Percentiles rank a stretch among this genome's conserved stretches.
Conservation (phyloP, 2,888 invertebrate genomes). For the Cenopis cana region DNA sequence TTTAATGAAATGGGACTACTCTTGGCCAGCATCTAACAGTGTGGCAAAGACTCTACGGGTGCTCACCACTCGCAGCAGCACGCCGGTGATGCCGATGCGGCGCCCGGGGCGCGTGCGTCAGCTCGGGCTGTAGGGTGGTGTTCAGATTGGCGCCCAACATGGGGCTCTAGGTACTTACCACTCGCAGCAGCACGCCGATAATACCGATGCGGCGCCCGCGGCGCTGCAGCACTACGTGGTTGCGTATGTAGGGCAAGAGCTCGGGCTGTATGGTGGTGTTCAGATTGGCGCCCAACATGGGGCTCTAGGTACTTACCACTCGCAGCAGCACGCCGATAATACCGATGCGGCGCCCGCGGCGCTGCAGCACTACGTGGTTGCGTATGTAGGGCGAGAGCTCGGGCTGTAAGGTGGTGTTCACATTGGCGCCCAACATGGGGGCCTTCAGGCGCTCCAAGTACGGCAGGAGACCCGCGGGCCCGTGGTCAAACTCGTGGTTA, state of each 20-base stretch:
- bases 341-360: conserved; percentile 88
- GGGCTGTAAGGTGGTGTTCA: conserved; percentile 89
- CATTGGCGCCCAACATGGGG: conserved; percentile 90
- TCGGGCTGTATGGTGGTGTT: conserved; percentile 87
- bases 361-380: conserved; percentile 87
- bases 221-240: conserved; percentile 87
- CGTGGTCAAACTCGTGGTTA: conserved; percentile 95
- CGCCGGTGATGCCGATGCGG: neutral
- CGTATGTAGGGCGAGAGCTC: conserved; percentile 85
- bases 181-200: conserved; percentile 87
- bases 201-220: conserved; percentile 89
- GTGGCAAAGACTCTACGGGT: neutral
- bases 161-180: conserved; percentile 50
- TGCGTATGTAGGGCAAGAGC: conserved; percentile 85
- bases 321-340: conserved; percentile 90
- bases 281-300: neutral
- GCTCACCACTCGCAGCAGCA: neutral
- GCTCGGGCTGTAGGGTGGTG: conserved; percentile 57
- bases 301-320: conserved; percentile 22
- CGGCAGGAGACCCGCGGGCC: conserved; percentile 88
- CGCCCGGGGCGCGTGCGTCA: neutral
- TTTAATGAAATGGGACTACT: too few relatives aligned
- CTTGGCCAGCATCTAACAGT: too few relatives aligned
- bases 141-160: neutral
- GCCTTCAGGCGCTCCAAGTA: conserved; percentile 87